Conservation (phyloP, 2,113 vertebrate genomes). For the Coturnix japonica region DNA sequence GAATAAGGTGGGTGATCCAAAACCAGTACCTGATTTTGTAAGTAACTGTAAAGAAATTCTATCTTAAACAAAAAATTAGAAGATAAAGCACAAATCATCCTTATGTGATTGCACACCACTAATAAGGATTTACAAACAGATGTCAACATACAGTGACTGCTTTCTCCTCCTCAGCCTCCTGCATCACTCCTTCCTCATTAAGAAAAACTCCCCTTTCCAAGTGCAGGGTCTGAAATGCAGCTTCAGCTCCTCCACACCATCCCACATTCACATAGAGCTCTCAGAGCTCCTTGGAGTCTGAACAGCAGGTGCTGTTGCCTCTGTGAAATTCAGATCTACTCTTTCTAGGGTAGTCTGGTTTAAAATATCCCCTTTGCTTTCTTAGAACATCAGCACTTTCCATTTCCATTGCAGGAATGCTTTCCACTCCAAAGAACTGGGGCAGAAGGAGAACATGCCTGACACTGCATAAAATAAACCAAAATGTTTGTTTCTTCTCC, state of each 20-base stretch:
- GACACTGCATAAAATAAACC: accelerated
- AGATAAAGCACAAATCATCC: neutral
- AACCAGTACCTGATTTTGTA: neutral
- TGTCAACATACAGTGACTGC: neutral
- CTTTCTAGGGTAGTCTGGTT: neutral
- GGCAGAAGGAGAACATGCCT: neutral
- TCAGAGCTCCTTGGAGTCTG: neutral
- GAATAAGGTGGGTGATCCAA: accelerated
- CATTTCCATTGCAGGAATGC: neutral
- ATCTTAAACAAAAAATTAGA: neutral
- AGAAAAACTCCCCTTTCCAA: neutral
- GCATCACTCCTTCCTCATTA: neutral
- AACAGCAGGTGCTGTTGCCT: neutral
- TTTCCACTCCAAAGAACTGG: neutral
- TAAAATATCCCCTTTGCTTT: neutral
- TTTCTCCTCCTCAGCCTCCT: neutral
- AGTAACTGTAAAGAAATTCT: neutral
- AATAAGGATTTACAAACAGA: neutral
- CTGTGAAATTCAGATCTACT: neutral
- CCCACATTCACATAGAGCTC: neutral
- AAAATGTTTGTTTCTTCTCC: neutral
- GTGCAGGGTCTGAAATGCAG: accelerated
- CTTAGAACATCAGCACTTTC: neutral
- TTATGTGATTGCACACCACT: neutral
- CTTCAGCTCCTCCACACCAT: neutral